Evolutionary conservation across 2,797 vertebrate genomes (phyloP).

Genomic region (Malacoraja senta): DNA sequence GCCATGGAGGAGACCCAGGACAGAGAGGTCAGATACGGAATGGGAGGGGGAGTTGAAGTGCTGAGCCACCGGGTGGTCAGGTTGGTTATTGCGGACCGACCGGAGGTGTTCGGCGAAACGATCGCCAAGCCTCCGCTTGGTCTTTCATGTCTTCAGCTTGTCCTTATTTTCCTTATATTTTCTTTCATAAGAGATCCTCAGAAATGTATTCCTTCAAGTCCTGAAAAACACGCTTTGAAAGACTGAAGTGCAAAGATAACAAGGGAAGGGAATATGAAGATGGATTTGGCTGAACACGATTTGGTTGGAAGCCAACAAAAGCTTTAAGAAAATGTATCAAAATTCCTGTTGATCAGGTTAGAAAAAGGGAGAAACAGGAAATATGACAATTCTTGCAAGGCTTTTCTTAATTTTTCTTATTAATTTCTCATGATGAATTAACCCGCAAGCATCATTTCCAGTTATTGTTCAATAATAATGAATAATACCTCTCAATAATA

Average conservation of each 20-base stretch:
- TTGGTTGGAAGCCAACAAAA: conserved; percentile 16
- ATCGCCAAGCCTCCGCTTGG: no score
- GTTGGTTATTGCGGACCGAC: no score
- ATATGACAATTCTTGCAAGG: neutral
- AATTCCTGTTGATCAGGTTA: neutral
- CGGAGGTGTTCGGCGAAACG: no score
- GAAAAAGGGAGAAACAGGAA: neutral
- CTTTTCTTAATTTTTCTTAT: neutral
- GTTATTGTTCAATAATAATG: conserved; percentile 19
- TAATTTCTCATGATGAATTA: neutral
- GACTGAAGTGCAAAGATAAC: neutral
- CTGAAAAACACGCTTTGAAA: neutral
- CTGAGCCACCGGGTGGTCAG: no score
- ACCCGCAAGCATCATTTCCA: neutral
- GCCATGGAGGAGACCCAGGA: no score
- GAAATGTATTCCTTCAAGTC: neutral
- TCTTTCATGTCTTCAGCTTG: neutral
- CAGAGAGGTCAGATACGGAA: no score
- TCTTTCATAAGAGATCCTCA: neutral
- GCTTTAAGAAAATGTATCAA: neutral
- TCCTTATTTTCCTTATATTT: neutral
- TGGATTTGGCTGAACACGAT: neutral
- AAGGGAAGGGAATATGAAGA: neutral
- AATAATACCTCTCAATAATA: neutral
- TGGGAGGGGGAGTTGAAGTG: no score